phyloP scores from a whole-genome alignment of 2,113 vertebrate genomes.

The Gallinago media region DNA sequence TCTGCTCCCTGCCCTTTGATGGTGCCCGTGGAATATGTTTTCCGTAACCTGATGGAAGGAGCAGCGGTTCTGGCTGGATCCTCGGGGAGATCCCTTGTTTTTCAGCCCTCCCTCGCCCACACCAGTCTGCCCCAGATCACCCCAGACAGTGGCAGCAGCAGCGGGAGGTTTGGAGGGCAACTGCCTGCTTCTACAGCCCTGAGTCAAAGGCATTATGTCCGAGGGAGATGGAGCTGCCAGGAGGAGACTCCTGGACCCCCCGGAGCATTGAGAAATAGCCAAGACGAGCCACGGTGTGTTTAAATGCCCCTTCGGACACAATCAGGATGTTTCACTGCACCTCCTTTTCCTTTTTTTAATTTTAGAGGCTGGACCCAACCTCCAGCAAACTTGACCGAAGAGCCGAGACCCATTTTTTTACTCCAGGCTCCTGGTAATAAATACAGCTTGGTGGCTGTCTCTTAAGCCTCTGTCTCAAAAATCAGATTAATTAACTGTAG shows the following conservation, averaged over 20 bases:
- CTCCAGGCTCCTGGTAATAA: neutral
- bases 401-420: neutral
- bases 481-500: neutral
- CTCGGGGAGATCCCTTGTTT: fast-evolving
- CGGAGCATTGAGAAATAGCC: neutral
- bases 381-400: neutral
- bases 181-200: neutral
- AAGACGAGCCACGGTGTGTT: neutral
- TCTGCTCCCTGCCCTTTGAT: neutral
- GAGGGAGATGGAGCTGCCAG: neutral
- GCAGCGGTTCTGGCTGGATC: neutral
- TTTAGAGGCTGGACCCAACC: neutral
- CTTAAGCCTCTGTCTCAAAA: neutral
- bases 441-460: neutral
- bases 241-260: neutral
- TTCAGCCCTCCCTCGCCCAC: neutral
- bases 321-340: neutral
- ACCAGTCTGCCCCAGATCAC: neutral
- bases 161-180: neutral
- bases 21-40: neutral
- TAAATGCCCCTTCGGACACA: neutral
- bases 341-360: neutral
- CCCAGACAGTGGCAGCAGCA: neutral
- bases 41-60: neutral
- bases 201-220: neutral